A percentile compares a stretch with the other conserved stretches of the same genome.
phyloP scores from a whole-genome alignment of 53 echinoderm and acorn worm species.

The Glandiceps talaboti region DNA sequence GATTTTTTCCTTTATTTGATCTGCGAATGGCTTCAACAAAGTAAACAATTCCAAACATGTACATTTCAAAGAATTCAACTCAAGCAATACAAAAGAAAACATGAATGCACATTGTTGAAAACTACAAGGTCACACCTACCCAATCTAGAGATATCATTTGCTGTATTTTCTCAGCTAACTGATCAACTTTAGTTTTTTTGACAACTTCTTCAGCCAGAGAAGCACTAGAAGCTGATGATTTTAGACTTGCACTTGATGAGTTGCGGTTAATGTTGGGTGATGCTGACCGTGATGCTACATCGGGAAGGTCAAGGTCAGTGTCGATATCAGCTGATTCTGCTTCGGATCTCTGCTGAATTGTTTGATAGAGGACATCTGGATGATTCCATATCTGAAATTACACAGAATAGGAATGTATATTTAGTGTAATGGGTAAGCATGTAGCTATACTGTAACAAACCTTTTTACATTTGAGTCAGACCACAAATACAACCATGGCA shows the following conservation, averaged over 20 bases:
- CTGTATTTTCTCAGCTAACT: slow-evolving; percentile 61
- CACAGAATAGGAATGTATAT: too few relatives aligned
- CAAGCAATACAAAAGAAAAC: too few relatives aligned
- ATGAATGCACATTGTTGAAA: too few relatives aligned
- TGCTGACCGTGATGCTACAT: slow-evolving; percentile 35
- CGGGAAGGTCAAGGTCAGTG: slow-evolving; percentile 84
- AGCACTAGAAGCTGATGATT: slow-evolving; percentile 7
- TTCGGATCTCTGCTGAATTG: slow-evolving; percentile 41
- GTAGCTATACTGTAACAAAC: too few relatives aligned
- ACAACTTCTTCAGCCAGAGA: slow-evolving; percentile 4
- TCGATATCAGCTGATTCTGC: slow-evolving; percentile 39
- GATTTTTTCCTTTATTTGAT: too few relatives aligned
- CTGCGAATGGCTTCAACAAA: too few relatives aligned
- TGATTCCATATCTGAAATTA: slow-evolving; percentile 95
- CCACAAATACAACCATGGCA: too few relatives aligned
- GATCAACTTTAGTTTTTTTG: slow-evolving; percentile 9
- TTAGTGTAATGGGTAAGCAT: too few relatives aligned
- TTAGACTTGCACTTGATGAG: slow-evolving; percentile 24
- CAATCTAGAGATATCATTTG: slow-evolving; percentile 96
- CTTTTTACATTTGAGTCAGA: too few relatives aligned
- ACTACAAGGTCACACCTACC: too few relatives aligned
- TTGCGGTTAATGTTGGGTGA: not conserved
- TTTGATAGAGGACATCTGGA: slow-evolving; percentile 83
- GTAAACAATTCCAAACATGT: too few relatives aligned
- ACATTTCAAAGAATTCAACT: too few relatives aligned